A percentile compares a stretch with the other conserved stretches of the same genome.
phyloP scores from a whole-genome alignment of 2,797 vertebrate genomes.

The Gambelia wislizenii region DNA sequence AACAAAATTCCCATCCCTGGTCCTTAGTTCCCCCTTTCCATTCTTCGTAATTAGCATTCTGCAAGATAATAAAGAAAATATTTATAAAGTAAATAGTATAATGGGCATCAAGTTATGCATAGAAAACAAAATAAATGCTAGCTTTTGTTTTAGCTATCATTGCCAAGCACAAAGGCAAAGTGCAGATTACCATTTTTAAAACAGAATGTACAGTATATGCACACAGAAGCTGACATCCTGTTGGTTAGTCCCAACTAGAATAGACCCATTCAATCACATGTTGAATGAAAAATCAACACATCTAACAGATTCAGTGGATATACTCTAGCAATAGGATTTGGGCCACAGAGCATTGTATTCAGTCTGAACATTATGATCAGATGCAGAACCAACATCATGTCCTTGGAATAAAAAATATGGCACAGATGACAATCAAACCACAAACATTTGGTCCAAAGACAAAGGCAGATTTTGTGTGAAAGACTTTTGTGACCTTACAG shows the following conservation, averaged over 20 bases:
- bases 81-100: conserved; percentile 1
- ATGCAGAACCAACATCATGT: background rate
- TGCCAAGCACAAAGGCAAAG: background rate
- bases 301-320: too few species aligned
- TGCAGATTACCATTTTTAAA: background rate
- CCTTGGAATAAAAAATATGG: background rate
- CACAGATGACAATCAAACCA: background rate
- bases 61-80: background rate
- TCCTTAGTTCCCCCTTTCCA: background rate
- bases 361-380: background rate
- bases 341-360: background rate
- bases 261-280: too few species aligned
- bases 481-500: background rate
- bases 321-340: too few species aligned
- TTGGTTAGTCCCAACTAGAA: too few species aligned
- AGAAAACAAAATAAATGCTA: conserved; percentile 4
- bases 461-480: conserved; percentile 3
- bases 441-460: background rate
- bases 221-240: too few species aligned
- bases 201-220: too few species aligned
- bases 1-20: background rate
- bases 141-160: background rate
- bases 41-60: background rate
- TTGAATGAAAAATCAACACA: too few species aligned
- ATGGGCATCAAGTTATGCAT: background rate